Conservation (phyloP, 1,140 invertebrate genomes). For the Conopomorpha cramerella region DNA sequence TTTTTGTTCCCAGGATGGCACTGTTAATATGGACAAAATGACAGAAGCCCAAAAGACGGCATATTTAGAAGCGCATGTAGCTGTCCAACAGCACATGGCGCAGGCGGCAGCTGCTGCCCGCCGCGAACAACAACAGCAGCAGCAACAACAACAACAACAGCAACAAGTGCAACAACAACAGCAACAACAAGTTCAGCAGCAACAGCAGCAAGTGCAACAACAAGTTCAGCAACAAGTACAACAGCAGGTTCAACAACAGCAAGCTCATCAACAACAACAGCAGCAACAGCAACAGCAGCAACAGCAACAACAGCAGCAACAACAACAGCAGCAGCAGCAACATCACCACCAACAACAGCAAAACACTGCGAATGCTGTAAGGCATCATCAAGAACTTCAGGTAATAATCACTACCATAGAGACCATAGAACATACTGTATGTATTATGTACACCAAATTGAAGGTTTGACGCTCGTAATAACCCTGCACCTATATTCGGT, state of each 20-base stretch:
- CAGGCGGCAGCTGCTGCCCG: conserved; percentile 68
- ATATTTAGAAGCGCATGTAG: conserved; percentile 73
- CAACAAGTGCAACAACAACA: conserved; percentile 29
- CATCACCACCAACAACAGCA: conserved; percentile 26
- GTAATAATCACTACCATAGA: too few species aligned
- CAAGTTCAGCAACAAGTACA: conserved; percentile 55
- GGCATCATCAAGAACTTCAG: conserved; percentile 52
- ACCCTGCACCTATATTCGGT: too few species aligned
- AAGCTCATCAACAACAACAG: conserved; percentile 44
- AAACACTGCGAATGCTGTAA: conserved; percentile 22
- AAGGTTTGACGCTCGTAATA: too few species aligned
- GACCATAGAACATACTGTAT: too few species aligned
- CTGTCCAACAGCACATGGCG: conserved; percentile 78
- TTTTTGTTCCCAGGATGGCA: conserved; percentile 54
- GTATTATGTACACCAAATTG: too few species aligned
- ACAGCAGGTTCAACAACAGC: conserved; percentile 44
- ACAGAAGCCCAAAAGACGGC: conserved; percentile 71
- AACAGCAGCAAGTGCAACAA: conserved; percentile 28
- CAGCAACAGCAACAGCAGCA: conserved; percentile 50
- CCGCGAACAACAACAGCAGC: conserved; percentile 61
- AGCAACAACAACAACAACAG: conserved; percentile 56
- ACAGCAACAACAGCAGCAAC: conserved; percentile 50
- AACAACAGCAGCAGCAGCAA: conserved; percentile 34
- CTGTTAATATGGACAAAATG: conserved; percentile 73
- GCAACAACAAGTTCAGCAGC: conserved; percentile 21